These are phyloP conservation scores for Leptosomus discolor DNA, from an alignment of 2,113 vertebrate genomes.

Conservation along the genomic window DNA sequence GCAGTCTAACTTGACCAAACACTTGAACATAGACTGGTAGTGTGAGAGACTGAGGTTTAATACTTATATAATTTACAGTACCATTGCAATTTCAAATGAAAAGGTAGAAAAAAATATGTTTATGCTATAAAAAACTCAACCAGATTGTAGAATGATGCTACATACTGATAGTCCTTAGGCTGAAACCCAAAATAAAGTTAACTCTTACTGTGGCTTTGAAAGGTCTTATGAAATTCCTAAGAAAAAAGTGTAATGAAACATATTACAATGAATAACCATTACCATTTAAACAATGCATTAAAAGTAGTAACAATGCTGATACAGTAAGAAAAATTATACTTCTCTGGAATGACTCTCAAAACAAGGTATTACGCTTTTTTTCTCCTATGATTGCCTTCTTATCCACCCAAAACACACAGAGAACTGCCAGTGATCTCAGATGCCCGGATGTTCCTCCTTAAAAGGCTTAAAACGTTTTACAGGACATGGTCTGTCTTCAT, in stretches of 20 bases:
- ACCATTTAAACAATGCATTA: not conserved
- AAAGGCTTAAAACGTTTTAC: not conserved
- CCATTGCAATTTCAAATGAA: not conserved
- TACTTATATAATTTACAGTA: not conserved
- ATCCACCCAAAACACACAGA: not conserved
- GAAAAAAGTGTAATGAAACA: not conserved
- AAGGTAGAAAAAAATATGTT: not conserved
- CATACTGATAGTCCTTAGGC: not conserved
- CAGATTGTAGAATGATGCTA: not conserved
- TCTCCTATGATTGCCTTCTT: accelerated
- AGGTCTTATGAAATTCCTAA: not conserved
- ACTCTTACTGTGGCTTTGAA: not conserved
- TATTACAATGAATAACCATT: not conserved
- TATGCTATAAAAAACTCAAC: not conserved
- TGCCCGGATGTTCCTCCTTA: not conserved
- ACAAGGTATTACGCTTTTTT: not conserved
- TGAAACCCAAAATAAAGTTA: not conserved
- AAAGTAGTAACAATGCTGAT: not conserved
- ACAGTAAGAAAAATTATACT: accelerated
- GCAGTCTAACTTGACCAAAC: not conserved
- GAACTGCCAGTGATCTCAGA: not conserved
- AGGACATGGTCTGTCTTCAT: not conserved
- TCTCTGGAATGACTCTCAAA: not conserved
- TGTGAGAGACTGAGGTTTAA: not conserved
- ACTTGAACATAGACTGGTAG: not conserved